Evolutionary conservation across 1,140 invertebrate genomes (phyloP), one percentile per base, ranked within the genome.

Genomic region (Zophobas morio): DNA sequence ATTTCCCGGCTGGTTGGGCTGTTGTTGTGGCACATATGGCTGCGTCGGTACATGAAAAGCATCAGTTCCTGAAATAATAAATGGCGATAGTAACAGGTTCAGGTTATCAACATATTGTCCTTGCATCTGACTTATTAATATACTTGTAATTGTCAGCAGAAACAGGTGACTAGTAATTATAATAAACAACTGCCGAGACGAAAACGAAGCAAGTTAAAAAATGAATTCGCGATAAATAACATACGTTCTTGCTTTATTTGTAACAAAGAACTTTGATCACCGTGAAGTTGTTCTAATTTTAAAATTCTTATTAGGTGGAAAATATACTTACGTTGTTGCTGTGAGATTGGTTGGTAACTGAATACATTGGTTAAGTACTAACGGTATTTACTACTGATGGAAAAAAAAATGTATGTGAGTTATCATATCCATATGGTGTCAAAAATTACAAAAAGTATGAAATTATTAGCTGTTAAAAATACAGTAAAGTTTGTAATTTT

Each of bases 1-100:
- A 53, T 81, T 84, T 49, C 79, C 80, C 20, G 70, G 81, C 72
- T 84, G 84, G 42, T 82, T 82, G n/a, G 82, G 78, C 51, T 79
- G 79, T 72, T 79, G 83, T 77, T 80, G 83, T 37, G 39, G 71
- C 42, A 78, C 63, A 54, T 63, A 53, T 56, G 71, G 72, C 39
- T 63, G 77, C 33, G 60, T 60, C 51, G 70, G 70, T 40, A 79
- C 77, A 40, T 77, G 77, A 56, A 60, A 82, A 6, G 79, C 79
- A 39, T 83, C 82, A 20, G 81, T 57, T 71, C 82, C 82, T 83
- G 76, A 33, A 80, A 79, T 42, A 32, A 66, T 40, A 66, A 5
- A 37, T 42, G 33, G 39, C 2, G 39, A 66, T 66, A 46, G 20
- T 42, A 66, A 66, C 49, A 20, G n/a, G n/a, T 51, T 51, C 20